Evolutionary conservation across 1,140 invertebrate genomes (phyloP), one percentile per base, ranked within the genome.

Genomic region (Bombus superbus): DNA sequence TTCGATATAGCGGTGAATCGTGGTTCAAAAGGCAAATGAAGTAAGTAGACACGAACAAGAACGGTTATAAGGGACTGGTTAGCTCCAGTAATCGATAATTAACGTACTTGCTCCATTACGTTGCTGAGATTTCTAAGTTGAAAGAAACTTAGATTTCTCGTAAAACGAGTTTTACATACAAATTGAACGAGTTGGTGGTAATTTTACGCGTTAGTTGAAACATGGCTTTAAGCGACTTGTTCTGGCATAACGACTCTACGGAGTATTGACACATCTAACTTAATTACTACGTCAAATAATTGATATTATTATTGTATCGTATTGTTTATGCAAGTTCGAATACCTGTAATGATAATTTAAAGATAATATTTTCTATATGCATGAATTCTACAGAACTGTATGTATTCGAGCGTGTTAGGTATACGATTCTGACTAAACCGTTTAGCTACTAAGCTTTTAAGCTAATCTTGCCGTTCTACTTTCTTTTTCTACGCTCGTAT

Each of bases 21-120:
- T 32, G 28, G 10, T 47, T 77, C 22, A 25, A 53, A 28, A 40
- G 10, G 13, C 28, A 28, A 32, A 59, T 76, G 53, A 22, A 53
- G 6, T 53, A 76, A 38, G 8, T 38, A 38, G 32, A 25, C 35
- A 18, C 25, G 13, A 15, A 59, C 1, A 18, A 40, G 35, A 38
- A 4, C 38, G 35, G 28, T 59, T 64, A 32, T 10, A 42, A 18
- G 35, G 28, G 15, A 64, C 57, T n/a, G 35, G 57, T 76, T 40
- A 22, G 15, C 35, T 40, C 38, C 28, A 3, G 38, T 77, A 62
- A 77, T 62, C 38, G 75, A 62, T 77, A 40, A 77, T 77, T 77
- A 42, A 62, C 4, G 40, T 42, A 42, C 57, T 25, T 28, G 38
- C n/a, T 25, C 2, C 28, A 32, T 64, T 62, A 77, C 42, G 9